Conservation (phyloP, 2,113 vertebrate species). For the Tupaia tana region DNA sequence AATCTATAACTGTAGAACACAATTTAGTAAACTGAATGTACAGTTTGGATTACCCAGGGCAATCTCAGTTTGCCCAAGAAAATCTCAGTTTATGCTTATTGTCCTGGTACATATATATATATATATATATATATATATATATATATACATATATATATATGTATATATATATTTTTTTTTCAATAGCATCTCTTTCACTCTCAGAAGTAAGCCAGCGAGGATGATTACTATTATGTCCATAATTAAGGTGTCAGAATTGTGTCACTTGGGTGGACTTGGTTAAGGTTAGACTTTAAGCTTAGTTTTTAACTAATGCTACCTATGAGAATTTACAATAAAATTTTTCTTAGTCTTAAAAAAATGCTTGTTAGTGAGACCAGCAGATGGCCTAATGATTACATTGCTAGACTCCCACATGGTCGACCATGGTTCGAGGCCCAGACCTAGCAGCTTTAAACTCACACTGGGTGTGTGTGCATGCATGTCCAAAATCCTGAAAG, state of each 20-base stretch:
- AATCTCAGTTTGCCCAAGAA: background rate
- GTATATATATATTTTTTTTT: background rate
- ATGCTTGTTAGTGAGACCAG: background rate
- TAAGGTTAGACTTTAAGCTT: background rate
- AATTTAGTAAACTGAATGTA: background rate
- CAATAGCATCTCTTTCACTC: background rate
- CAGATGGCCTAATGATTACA: no score
- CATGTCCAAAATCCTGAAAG: no score
- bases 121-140: no score
- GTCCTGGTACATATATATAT: background rate
- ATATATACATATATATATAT: no score
- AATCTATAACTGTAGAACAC: background rate
- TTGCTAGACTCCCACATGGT: no score
- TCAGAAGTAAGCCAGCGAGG: background rate
- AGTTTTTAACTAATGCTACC: background rate
- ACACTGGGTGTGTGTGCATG: no score
- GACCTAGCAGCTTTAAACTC: no score
- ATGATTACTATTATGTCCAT: background rate
- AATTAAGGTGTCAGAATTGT: background rate
- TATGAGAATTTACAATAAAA: slow-evolving; percentile 29
- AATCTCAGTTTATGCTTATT: background rate
- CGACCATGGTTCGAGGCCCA: no score
- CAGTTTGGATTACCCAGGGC: background rate
- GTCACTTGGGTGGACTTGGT: background rate
- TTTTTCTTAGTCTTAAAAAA: background rate